These are phyloP conservation scores for Hystrix brachyura DNA, from an alignment of 2,113 vertebrate genomes.

Conservation along the genomic window DNA sequence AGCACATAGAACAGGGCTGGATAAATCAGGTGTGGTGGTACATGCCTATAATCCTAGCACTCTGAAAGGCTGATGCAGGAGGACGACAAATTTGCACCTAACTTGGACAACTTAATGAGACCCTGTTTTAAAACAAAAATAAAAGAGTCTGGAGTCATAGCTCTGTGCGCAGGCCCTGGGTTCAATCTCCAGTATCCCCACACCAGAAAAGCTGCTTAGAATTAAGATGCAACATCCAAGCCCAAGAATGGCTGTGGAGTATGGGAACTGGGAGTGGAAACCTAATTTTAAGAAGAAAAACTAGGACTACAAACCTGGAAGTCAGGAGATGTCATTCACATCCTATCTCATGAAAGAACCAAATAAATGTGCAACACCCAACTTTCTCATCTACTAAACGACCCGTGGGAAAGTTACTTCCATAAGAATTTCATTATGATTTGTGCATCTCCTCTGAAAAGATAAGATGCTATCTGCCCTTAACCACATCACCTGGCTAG, in stretches of 20 bases:
- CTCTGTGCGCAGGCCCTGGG: background rate
- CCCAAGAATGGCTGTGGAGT: background rate
- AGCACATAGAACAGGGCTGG: background rate
- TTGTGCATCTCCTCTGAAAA: background rate
- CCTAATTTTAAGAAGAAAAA: background rate
- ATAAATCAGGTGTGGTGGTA: background rate
- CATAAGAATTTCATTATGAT: background rate
- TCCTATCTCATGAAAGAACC: background rate
- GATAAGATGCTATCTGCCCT: background rate
- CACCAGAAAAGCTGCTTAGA: background rate
- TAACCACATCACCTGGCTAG: background rate
- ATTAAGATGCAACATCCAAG: slow-evolving; percentile 24
- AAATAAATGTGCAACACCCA: background rate
- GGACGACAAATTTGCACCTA: background rate
- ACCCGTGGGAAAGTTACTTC: background rate
- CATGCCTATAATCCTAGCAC: background rate
- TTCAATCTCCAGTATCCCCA: background rate
- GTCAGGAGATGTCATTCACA: background rate
- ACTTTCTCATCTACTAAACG: slow-evolving; percentile 18
- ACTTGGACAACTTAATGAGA: background rate
- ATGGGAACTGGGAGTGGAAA: background rate
- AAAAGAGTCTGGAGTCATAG: background rate
- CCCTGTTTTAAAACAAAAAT: background rate
- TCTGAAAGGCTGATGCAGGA: background rate
- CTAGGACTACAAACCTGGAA: background rate